phyloP scores from a whole-genome alignment of 2,113 vertebrate genomes.

The Hepsetus odoe region DNA sequence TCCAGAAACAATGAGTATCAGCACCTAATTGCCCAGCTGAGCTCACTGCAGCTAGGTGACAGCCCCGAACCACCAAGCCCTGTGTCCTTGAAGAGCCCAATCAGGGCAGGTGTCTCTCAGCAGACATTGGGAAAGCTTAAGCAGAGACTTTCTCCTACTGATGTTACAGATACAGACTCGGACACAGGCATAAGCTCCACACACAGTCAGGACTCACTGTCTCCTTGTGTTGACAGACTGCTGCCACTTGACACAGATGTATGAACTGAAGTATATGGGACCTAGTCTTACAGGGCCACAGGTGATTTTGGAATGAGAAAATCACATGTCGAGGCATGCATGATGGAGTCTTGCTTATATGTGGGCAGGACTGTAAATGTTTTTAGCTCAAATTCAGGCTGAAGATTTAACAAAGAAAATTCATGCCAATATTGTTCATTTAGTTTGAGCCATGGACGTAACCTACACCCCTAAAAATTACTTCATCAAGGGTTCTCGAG shows the following conservation, averaged over 20 bases:
- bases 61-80: conserved; percentile 39
- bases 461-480: no score
- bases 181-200: conserved; percentile 98
- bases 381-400: not conserved
- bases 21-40: conserved; percentile 83
- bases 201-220: conserved; percentile 94
- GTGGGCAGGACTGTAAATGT: not conserved
- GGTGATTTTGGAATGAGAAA: not conserved
- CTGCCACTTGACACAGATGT: conserved; percentile 74
- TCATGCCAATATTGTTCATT: no score
- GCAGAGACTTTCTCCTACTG: conserved; percentile 72
- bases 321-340: not conserved
- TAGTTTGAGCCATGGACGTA: no score
- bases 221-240: conserved; percentile 75
- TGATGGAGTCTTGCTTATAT: not conserved
- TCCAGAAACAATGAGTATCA: conserved; percentile 88
- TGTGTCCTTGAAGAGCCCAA: conserved; percentile 61
- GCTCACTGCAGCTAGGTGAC: conserved; percentile 73
- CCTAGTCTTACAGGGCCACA: not conserved
- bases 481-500: no score
- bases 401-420: no score
- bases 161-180: conserved; percentile 93
- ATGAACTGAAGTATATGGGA: conserved; percentile 47
- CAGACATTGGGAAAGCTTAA: conserved; percentile 66
- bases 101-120: conserved; percentile 59